Percentiles rank a stretch among this genome's conserved stretches.
Conservation (phyloP, 2,113 vertebrate genomes). For the Lonchura striata region DNA sequence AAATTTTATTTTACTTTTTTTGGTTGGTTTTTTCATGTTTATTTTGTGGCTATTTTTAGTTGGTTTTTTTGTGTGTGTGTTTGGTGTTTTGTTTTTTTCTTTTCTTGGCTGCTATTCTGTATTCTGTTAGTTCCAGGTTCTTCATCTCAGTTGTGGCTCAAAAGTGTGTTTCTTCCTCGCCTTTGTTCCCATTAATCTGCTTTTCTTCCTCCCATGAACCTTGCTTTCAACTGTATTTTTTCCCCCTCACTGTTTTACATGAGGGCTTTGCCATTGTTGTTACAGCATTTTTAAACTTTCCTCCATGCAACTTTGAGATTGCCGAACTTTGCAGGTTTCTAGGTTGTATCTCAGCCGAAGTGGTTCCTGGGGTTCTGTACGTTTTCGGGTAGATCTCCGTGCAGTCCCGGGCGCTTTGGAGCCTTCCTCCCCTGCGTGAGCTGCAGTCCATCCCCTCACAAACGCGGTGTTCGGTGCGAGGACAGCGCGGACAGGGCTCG, state of each 20-base stretch:
- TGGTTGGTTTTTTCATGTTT: neutral
- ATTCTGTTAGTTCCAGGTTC: neutral
- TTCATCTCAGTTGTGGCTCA: neutral
- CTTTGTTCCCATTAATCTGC: neutral
- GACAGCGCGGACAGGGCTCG: neutral
- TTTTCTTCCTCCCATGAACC: neutral
- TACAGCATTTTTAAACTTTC: neutral
- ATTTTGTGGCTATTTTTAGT: neutral
- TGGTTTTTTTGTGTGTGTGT: neutral
- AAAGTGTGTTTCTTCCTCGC: neutral
- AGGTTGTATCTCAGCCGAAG: neutral
- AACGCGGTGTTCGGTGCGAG: neutral
- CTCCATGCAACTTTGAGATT: neutral
- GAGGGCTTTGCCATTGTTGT: neutral
- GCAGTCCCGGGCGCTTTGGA: neutral
- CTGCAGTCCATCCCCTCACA: neutral
- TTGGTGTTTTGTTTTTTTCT: neutral
- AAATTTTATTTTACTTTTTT: too few species aligned
- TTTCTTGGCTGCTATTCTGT: neutral
- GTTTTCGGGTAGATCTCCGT: neutral
- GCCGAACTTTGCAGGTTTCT: neutral
- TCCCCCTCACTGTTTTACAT: fast-evolving
- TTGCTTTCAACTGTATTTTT: neutral
- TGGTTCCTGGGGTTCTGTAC: neutral
- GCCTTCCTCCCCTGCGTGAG: neutral